Base-by-base conservation (phyloP, 2,888 invertebrate species). In the Pollenia amentaria region DNA sequence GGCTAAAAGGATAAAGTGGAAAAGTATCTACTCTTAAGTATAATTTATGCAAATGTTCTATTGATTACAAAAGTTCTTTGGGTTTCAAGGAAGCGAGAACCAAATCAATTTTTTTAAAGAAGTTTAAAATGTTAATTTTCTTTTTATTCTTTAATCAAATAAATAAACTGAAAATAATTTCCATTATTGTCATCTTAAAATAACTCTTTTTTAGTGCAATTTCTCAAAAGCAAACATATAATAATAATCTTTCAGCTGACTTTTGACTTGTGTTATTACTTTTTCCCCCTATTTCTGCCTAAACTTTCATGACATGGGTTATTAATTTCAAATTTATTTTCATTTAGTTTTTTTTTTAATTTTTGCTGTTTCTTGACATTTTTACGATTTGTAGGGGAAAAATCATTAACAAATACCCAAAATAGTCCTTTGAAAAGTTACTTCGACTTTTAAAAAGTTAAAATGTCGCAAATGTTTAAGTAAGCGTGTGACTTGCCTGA, bases 251-350 rank as follows among this genome's bases (percentile, higher is more conserved):
- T 51, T 55, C 53, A 53, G 9, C 18, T 18, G 21, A 3, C 14
- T 4, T 55, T 21, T 55, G 11, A 12, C 21, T 21, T 10, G 12
- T 7, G 29, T 29, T 10, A 9, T 40, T 16, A n/a, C 1, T 16
- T 10, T n/a, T 62, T 62, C 7, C 1, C 14, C 14, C 2, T 57
- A n/a, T n/a, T 60, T 21, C 11, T 57, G 9, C 10, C 42, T 16
- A 9, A 44, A n/a, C 29, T 44, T 29, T 73, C 44, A 16, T 46
- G 29, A 46, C 46, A 57, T 29, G 72, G 46, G 44, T 60, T 60
- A 42, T 18, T 55, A 55, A 53, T 42, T 53, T 38, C 29, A 16
- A 38, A 65, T 40, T 69, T 69, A 53, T 69, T 53, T 53, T 12
- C 14, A n/a, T 60, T n/a, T 60, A 12, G 18, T 55, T 29, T 51